Conservation (phyloP, 64 coral and sea anemone genomes). For the Pocillopora verrucosa region DNA sequence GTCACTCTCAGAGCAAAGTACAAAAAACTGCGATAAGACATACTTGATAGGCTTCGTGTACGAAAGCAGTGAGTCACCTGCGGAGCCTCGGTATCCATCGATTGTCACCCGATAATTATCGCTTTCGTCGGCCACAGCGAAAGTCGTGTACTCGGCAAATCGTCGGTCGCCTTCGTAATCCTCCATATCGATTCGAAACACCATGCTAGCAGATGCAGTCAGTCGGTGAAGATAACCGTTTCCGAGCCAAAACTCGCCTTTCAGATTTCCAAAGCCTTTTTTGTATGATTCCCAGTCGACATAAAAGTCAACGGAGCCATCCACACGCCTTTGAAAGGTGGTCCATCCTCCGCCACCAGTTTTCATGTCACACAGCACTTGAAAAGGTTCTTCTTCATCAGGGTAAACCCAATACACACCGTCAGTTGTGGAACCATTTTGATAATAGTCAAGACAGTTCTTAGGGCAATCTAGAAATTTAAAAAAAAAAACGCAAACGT, state of each 20-base stretch:
- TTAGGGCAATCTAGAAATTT: too few relatives aligned
- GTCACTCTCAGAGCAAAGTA: not conserved
- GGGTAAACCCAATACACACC: slow-evolving; percentile 10
- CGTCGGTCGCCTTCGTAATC: slow-evolving; percentile 37
- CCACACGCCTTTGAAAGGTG: slow-evolving; percentile 29
- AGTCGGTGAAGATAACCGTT: slow-evolving; percentile 6
- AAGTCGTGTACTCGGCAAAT: slow-evolving; percentile 56
- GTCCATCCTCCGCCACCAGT: slow-evolving; percentile 50
- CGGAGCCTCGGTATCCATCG: slow-evolving; percentile 26
- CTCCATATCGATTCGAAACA: slow-evolving; percentile 50
- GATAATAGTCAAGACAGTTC: not conserved
- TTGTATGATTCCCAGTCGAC: slow-evolving; percentile 11
- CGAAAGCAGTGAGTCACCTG: not conserved
- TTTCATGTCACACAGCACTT: slow-evolving; percentile 45
- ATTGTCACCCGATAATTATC: slow-evolving; percentile 41
- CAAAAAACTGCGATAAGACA: not conserved
- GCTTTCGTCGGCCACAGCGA: slow-evolving; percentile 35
- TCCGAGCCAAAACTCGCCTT: slow-evolving; percentile 18
- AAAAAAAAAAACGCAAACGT: too few relatives aligned
- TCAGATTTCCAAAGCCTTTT: slow-evolving; percentile 42
- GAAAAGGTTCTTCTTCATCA: slow-evolving; percentile 14
- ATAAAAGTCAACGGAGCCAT: slow-evolving; percentile 43
- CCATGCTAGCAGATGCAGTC: not conserved
- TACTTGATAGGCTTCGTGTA: not conserved
- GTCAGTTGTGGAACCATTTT: not conserved